Evolutionary conservation across 2,113 vertebrate species (phyloP).

Genomic region (Setophaga petechia): DNA sequence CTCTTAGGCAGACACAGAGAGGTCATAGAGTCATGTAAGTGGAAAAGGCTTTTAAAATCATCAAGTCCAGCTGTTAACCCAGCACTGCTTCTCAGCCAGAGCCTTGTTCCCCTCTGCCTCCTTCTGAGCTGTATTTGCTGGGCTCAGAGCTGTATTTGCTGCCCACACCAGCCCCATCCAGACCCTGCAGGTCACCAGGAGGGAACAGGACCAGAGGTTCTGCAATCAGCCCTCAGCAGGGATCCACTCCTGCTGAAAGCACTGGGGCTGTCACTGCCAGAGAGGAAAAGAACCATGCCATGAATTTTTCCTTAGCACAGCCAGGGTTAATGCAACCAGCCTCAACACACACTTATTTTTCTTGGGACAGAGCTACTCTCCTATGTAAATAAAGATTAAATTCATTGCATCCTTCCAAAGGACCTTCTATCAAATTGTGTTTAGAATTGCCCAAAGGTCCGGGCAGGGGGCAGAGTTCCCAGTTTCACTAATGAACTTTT

Average conservation of each 20-base stretch:
- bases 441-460: neutral
- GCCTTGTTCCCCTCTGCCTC: neutral
- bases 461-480: neutral
- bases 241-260: neutral
- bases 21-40: neutral
- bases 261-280: neutral
- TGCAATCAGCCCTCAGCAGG: neutral
- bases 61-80: neutral
- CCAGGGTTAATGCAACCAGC: neutral
- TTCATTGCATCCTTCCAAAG: neutral
- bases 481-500: conserved; percentile 17
- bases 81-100: neutral
- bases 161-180: neutral
- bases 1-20: neutral
- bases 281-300: neutral
- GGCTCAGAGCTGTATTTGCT: neutral
- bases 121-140: neutral
- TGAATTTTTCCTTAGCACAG: neutral
- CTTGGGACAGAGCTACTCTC: neutral
- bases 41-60: neutral
- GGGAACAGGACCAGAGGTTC: neutral
- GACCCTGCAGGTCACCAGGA: neutral
- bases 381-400: neutral
- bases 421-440: neutral
- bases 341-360: neutral